Conservation (phyloP, 1,140 invertebrate species). For the Zaprionus ornatus region DNA sequence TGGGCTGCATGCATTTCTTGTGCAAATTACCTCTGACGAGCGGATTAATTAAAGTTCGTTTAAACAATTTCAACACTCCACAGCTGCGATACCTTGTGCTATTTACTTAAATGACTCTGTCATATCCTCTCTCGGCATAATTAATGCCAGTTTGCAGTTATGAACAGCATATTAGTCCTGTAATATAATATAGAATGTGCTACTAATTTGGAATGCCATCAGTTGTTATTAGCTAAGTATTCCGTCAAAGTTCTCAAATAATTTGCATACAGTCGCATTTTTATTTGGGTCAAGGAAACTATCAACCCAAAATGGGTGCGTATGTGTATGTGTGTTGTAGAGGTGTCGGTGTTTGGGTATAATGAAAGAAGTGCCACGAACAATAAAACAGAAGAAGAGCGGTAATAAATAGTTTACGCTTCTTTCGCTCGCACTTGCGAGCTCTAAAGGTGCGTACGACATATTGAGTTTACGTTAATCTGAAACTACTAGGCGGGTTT, state of each 20-base stretch:
- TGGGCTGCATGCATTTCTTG: slow-evolving; percentile 53
- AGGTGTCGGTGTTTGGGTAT: neutral
- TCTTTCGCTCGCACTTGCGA: neutral
- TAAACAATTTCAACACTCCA: slow-evolving; percentile 69
- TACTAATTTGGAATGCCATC: neutral
- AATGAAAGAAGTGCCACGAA: neutral
- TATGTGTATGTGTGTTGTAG: neutral
- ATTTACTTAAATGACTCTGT: slow-evolving; percentile 23
- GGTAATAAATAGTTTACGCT: slow-evolving; percentile 38
- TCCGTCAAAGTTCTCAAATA: slow-evolving; percentile 42
- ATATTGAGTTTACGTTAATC: slow-evolving; percentile 2
- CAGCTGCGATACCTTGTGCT: slow-evolving; percentile 5
- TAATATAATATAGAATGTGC: neutral
- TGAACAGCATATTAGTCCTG: neutral
- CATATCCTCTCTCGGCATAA: slow-evolving; percentile 44
- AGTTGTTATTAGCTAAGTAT: slow-evolving; percentile 27
- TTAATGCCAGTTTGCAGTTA: slow-evolving; percentile 54
- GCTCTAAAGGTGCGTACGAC: neutral
- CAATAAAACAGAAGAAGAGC: neutral
- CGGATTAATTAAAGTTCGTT: slow-evolving; percentile 60
- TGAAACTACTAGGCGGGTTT: neutral
- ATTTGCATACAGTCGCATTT: slow-evolving; percentile 47
- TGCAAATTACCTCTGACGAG: slow-evolving; percentile 42
- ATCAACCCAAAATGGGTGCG: slow-evolving; percentile 46
- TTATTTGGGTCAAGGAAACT: slow-evolving; percentile 76